Evolutionary conservation across 2,113 vertebrate genomes (phyloP).

Genomic region (Cavia porcellus): DNA sequence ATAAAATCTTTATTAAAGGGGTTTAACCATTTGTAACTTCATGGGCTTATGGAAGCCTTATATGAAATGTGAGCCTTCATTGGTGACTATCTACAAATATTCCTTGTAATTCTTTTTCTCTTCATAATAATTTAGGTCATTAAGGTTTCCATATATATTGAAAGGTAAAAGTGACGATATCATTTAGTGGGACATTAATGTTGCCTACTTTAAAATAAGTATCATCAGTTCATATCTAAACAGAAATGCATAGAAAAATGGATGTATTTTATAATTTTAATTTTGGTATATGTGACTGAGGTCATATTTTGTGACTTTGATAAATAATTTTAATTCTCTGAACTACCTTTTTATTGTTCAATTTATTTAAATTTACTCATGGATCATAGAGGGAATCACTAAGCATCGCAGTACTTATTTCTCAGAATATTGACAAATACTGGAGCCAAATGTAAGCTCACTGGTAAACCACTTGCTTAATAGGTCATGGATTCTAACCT

Average conservation of each 20-base stretch:
- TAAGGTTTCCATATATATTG: background rate
- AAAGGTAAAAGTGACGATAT: constrained; percentile 23
- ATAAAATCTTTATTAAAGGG: constrained; percentile 33
- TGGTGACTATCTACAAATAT: background rate
- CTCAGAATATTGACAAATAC: background rate
- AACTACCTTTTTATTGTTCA: background rate
- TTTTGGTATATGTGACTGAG: background rate
- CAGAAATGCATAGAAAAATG: background rate
- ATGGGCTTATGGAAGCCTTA: background rate
- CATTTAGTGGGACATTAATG: background rate
- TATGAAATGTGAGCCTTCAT: background rate
- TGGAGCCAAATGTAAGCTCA: background rate
- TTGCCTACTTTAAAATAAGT: background rate
- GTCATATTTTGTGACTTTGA: background rate
- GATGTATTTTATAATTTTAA: background rate
- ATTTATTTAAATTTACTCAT: background rate
- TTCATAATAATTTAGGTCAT: background rate
- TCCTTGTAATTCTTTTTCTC: constrained; percentile 21
- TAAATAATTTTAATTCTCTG: background rate
- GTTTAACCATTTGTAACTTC: background rate
- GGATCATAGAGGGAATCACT: background rate
- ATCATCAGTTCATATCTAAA: constrained; percentile 29
- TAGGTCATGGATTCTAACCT: background rate
- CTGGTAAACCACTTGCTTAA: background rate
- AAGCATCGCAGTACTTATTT: background rate